Conservation (phyloP, 2,113 vertebrate species). For the Thamnaconus septentrionalis region DNA sequence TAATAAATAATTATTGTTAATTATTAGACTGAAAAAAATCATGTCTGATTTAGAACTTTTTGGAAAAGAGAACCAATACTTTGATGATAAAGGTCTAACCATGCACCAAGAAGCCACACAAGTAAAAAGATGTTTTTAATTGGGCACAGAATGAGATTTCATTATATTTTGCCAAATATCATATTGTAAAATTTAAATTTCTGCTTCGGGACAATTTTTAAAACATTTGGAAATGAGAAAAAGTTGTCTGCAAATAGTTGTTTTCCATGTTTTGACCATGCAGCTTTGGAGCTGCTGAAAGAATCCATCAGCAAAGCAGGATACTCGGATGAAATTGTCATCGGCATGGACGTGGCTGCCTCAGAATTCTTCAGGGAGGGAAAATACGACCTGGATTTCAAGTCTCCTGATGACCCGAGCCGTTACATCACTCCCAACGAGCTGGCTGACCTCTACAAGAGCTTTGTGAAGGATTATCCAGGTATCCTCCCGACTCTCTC, state of each 20-base stretch:
- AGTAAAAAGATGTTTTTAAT: too few species aligned
- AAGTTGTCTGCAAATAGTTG: not conserved
- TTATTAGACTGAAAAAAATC: too few species aligned
- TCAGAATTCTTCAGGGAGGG: conserved; percentile 90
- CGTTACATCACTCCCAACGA: conserved; percentile 87
- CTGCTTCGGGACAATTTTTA: not conserved
- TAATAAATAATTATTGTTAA: too few species aligned
- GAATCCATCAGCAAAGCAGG: conserved; percentile 89
- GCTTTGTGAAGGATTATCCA: conserved; percentile 91
- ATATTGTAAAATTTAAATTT: too few species aligned
- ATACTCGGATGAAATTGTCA: conserved; percentile 89
- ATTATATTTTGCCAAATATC: too few species aligned
- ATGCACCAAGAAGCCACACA: too few species aligned
- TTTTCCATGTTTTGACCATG: not conserved
- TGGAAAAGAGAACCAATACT: too few species aligned
- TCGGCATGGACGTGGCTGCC: conserved; percentile 97
- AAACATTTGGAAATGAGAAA: not conserved
- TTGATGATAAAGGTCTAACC: too few species aligned
- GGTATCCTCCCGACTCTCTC: conserved; percentile 59
- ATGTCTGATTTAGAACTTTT: too few species aligned
- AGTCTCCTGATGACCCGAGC: conserved; percentile 89
- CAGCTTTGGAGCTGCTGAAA: conserved; percentile 91
- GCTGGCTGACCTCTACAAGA: conserved; percentile 90
- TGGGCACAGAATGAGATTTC: too few species aligned
- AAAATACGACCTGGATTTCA: conserved; percentile 97